A percentile compares a stretch with the other conserved stretches of the same genome.
Conservation (phyloP, 2,888 invertebrate species). For the Meiosimyza platycephala region DNA sequence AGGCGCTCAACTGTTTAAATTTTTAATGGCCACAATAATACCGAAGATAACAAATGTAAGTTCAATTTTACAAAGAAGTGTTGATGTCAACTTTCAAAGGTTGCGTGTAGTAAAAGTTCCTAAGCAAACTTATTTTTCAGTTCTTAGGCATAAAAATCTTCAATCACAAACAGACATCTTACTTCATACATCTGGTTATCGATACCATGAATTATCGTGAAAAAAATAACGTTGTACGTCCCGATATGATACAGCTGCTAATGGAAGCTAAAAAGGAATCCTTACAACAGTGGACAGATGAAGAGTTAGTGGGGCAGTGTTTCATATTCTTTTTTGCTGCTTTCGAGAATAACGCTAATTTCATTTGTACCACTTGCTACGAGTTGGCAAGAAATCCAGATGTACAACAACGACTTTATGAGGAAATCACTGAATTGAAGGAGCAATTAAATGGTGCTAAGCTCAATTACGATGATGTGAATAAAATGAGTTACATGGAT, state of each 20-base stretch:
- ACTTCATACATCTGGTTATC: constrained; percentile 63
- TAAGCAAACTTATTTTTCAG: not conserved
- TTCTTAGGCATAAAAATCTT: constrained; percentile 43
- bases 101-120: not conserved
- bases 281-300: constrained; percentile 42
- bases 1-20: constrained; percentile 47
- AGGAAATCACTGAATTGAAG: constrained; percentile 68
- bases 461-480: constrained; percentile 69
- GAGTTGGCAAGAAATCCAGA: constrained; percentile 71
- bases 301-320: constrained; percentile 68
- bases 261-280: constrained; percentile 67
- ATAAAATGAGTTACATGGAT: constrained; percentile 71
- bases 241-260: constrained; percentile 71
- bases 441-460: constrained; percentile 61
- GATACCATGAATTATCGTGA: constrained; percentile 65
- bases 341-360: constrained; percentile 63
- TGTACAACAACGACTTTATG: constrained; percentile 68
- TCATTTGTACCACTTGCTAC: constrained; percentile 68
- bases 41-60: constrained; percentile 48
- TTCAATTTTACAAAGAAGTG: not conserved
- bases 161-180: constrained; percentile 49
- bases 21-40: constrained; percentile 43
- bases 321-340: constrained; percentile 69
- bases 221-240: constrained; percentile 62
- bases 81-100: not conserved